Percentiles rank a stretch among this genome's conserved stretches.
Conservation (phyloP, 2,113 vertebrate genomes). For the Haplotaxodon microlepis region DNA sequence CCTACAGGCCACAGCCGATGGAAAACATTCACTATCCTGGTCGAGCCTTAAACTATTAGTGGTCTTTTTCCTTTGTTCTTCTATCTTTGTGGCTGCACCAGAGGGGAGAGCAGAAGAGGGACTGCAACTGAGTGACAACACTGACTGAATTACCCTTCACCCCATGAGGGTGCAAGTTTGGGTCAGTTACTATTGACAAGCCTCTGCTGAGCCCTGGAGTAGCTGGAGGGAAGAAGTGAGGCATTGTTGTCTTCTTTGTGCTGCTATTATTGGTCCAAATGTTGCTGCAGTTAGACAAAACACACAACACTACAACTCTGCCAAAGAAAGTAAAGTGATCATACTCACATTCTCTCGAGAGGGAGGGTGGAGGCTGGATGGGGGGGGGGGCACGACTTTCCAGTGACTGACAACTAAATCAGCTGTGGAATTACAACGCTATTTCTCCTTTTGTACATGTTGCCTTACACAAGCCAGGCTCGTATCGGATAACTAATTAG, state of each 20-base stretch:
- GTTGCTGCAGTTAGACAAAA: constrained; percentile 27
- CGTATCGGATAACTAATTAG: constrained; percentile 60
- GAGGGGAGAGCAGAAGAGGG: constrained; percentile 29
- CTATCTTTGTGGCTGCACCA: constrained; percentile 7
- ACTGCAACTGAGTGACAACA: constrained; percentile 34
- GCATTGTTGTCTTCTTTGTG: constrained; percentile 25
- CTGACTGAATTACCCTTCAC: constrained; percentile 57
- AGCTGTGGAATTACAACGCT: constrained; percentile 36
- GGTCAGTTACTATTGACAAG: constrained; percentile 61
- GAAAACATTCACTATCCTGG: constrained; percentile 26
- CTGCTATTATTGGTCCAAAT: constrained; percentile 20
- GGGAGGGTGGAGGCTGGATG: background rate
- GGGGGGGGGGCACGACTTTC: background rate
- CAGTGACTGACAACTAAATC: constrained; percentile 51
- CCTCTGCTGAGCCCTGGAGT: constrained; percentile 1
- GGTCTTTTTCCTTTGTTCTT: constrained; percentile 24
- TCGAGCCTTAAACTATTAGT: constrained; percentile 25
- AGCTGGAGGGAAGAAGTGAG: constrained; percentile 29
- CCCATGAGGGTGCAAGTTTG: constrained; percentile 56
- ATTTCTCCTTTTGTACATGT: constrained; percentile 25
- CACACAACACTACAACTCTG: constrained; percentile 3
- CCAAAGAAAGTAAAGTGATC: constrained; percentile 8
- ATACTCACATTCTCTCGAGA: background rate
- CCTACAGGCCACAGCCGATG: constrained; percentile 21
- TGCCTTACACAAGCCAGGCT: constrained; percentile 15